Conservation (phyloP, 2,888 invertebrate genomes). For the Kryphioiulus occultus region DNA sequence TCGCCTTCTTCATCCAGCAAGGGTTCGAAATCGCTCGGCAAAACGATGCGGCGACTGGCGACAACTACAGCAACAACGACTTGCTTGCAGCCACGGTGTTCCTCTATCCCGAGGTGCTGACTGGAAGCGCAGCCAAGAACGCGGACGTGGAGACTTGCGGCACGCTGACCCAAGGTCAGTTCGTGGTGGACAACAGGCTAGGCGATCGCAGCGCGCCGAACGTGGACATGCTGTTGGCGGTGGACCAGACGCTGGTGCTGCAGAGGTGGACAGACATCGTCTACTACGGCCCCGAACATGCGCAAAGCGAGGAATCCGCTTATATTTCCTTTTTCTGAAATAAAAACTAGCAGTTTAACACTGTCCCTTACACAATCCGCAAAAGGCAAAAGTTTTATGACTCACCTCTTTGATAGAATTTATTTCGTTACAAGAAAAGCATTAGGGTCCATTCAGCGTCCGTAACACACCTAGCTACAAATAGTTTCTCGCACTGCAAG, state of each 20-base stretch:
- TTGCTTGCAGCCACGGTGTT: not conserved
- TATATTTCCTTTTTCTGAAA: not conserved
- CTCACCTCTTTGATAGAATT: not conserved
- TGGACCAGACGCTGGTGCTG: not conserved
- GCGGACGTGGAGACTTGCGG: conserved; percentile 45
- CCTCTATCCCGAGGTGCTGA: conserved; percentile 46
- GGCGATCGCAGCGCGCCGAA: not conserved
- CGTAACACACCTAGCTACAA: too few species aligned
- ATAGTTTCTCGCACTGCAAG: too few species aligned
- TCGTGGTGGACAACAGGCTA: conserved; percentile 43
- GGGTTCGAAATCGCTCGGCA: not conserved
- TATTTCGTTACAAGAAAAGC: too few species aligned
- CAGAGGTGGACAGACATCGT: not conserved
- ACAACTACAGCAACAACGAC: conserved; percentile 28
- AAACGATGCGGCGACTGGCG: not conserved
- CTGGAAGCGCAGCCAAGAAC: not conserved
- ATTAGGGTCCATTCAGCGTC: too few species aligned
- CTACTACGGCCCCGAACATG: not conserved
- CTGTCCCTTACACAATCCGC: too few species aligned
- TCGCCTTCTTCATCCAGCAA: conserved; percentile 43
- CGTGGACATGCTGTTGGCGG: not conserved
- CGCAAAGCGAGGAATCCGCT: not conserved
- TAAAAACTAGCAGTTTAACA: too few species aligned
- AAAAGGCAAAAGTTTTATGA: too few species aligned
- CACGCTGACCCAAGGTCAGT: conserved; percentile 26